Conservation (phyloP, 2,888 invertebrate genomes). For the Melanophora roralis region DNA sequence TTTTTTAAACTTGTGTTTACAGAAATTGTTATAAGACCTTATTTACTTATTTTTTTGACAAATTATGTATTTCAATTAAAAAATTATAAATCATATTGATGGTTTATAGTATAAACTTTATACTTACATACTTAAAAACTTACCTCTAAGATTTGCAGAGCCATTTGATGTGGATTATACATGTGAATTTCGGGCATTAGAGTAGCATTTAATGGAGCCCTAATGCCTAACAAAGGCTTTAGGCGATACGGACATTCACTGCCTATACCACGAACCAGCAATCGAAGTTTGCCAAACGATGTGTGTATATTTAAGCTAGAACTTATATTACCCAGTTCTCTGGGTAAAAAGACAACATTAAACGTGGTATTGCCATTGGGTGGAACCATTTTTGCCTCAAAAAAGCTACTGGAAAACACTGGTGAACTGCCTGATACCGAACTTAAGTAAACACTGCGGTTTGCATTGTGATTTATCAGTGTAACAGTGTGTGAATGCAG, state of each 20-base stretch:
- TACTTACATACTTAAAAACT: too few relatives aligned
- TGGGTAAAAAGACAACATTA: slow-evolving; percentile 95
- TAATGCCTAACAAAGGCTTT: slow-evolving; percentile 92
- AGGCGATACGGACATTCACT: slow-evolving; percentile 93
- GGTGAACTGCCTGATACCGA: slow-evolving; percentile 96
- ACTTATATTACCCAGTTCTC: slow-evolving; percentile 91
- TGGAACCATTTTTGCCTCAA: slow-evolving; percentile 95
- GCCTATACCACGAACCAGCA: slow-evolving; percentile 90
- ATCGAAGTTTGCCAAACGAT: slow-evolving; percentile 92
- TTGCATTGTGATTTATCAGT: slow-evolving; percentile 90
- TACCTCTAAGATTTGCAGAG: slow-evolving; percentile 90
- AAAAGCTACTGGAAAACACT: slow-evolving; percentile 98
- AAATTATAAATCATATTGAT: too few relatives aligned
- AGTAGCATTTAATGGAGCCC: slow-evolving; percentile 93
- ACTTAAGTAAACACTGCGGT: slow-evolving; percentile 92
- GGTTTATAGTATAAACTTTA: too few relatives aligned
- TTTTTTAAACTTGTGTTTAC: too few relatives aligned
- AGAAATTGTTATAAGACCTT: too few relatives aligned
- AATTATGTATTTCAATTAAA: too few relatives aligned
- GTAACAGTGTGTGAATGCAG: slow-evolving; percentile 91
- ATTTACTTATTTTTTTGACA: too few relatives aligned
- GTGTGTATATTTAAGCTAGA: slow-evolving; percentile 96
- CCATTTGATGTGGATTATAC: slow-evolving; percentile 94
- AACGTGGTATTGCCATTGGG: slow-evolving; percentile 96
- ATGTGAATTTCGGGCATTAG: slow-evolving; percentile 92